Base-by-base conservation (phyloP, 2,113 vertebrate genomes). In the Etheostoma spectabile region DNA sequence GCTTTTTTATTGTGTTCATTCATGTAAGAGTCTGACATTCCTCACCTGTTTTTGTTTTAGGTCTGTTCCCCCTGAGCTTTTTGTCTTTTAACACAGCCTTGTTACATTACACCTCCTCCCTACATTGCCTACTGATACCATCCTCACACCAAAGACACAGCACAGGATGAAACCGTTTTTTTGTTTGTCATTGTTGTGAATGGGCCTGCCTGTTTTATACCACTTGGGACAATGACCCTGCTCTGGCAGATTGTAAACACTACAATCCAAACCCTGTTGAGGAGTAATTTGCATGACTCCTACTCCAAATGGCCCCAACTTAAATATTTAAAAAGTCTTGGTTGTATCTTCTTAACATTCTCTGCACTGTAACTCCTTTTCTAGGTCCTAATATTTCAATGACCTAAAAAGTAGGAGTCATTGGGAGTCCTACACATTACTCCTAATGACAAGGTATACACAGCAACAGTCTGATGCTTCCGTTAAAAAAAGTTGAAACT, bases 41-140 rank as follows among this genome's bases (percentile, higher is more conserved):
- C 63, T 59, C 61, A 64, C 46, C 61, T 38, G 68, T 82, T 87
- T 87, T 77, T 82, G 48, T 64, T 87, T 53, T 55, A 67, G 63
- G 62, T 46, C 38, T 55, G 15, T 83, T 70, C 60, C 73, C 65
- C 59, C 62, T 74, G 61, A 76, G 66, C 72, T 52, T 77, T 74
- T 19, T 70, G 46, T 77, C 77, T 74, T 79, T 80, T 90, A 70
- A 53, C 79, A 57, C 33, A 16, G 22, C 35, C 63, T 45, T 77
- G 83, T 72, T 83, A 85, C 38, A 64, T 84, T 77, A 62, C 84
- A 73, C 77, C 80, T 59, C 76, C 82, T 76, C 59, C 74, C 67
- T 74, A 59, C 60, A 64, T 74, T 69, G 53, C 48, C 82, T 71
- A n/a, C 66, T 24, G 73, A 70, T 63, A 51, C 24, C 2, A 63